Evolutionary conservation across 2,113 vertebrate species (phyloP), one percentile per base, ranked within the genome.

Genomic region (Cynocephalus volans): DNA sequence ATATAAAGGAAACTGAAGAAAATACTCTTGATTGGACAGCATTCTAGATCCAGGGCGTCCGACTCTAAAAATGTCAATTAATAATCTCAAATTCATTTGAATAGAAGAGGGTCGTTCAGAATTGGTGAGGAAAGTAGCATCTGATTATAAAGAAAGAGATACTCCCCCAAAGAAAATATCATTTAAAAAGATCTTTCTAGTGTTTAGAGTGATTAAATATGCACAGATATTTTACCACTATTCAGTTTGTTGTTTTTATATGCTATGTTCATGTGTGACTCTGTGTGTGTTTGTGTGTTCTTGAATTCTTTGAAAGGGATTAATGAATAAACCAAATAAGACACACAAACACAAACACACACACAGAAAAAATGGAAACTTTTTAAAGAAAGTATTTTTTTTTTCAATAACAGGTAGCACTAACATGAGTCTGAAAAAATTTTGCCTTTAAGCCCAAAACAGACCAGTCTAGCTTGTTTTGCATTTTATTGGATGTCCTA

Each of bases 111-210:
- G 33, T 65, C 48, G 79, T 90, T 94, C 72, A 69, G 48, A 79
- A 80, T 41, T 50, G 19, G 13, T 67, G 76, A 95, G 23, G 56
- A 94, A 94, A 86, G 28, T 52, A 77, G 31, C 8, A 45, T 76
- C 67, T 73, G 23, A 73, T 28, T 75, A 48, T 72, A 95, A 97
- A 86, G 33, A 90, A 94, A 93, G 36, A 65, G 69, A 77, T 64
- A 31, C 0, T 67, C 23, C 33, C 12, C 41, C 33, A n/a, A 56
- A 65, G 50, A 72, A 95, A 73, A 67, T 50, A 82, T 45, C 36
- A 70, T 24, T 93, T 65, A 8, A 80, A 88, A 76, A 80, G 23
- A 9, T 9, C 3, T 2, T 80, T 72, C 52, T 28, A 69, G 4
- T 64, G 1, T 94, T 70, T 72, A 86, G 36, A 83, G 23, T 92